Conservation (phyloP, 2,797 vertebrate species). For the Centropyge bicolor region DNA sequence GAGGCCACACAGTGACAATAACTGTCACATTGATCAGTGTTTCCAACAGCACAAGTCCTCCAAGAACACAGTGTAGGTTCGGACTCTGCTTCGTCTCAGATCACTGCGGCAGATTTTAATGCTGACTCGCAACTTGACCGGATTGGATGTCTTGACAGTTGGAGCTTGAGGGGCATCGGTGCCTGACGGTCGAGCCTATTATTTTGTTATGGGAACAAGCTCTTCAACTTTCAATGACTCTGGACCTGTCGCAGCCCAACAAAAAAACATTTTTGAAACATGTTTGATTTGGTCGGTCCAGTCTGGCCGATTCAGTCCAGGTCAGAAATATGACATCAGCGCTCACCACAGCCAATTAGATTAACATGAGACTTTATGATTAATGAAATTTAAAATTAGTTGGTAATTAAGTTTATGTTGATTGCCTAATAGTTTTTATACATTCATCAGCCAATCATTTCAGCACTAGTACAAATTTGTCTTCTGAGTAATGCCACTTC, state of each 20-base stretch:
- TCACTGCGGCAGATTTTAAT: conserved; percentile 16
- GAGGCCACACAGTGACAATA: conserved; percentile 15
- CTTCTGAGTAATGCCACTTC: no score
- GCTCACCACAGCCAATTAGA: no score
- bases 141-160: conserved; percentile 1
- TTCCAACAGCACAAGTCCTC: not conserved
- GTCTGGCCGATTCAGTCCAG: not conserved
- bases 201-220: conserved; percentile 1
- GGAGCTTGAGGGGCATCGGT: not conserved
- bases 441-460: not conserved
- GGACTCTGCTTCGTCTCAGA: conserved; percentile 28
- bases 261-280: not conserved
- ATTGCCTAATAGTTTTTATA: not conserved
- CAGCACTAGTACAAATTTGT: not conserved
- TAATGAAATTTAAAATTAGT: not conserved
- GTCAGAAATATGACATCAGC: not conserved
- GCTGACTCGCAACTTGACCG: conserved; percentile 38
- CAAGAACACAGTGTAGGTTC: conserved; percentile 15
- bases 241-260: not conserved
- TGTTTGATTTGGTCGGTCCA: not conserved
- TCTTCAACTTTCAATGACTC: conserved; percentile 7
- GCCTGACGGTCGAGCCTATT: not conserved
- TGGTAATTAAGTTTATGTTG: not conserved
- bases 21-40: conserved; percentile 56
- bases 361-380: no score